Evolutionary conservation across 2,113 vertebrate species (phyloP), one percentile per base, ranked within the genome.

Genomic region (Menura novaehollandiae): DNA sequence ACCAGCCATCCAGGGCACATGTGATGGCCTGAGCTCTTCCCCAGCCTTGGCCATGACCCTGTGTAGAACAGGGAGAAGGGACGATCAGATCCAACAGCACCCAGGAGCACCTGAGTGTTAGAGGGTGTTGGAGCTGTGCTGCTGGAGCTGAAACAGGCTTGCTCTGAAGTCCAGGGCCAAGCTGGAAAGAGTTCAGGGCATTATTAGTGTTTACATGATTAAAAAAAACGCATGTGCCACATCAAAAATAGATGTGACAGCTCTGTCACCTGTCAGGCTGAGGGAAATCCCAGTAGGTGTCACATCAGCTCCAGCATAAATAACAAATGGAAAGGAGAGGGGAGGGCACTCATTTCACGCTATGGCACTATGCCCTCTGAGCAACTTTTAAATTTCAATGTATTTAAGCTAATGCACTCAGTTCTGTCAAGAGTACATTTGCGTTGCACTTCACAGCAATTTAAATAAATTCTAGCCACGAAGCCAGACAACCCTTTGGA

Each of bases 61-160:
- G 0, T 7, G 7, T 23, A 2, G 8, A 13, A 2, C 1, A 0
- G 2, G 6, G 15, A 9, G n/a, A n/a, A 32, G 12, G 11, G 33
- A 8, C 33, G 44, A 0, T 8, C 0, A 0, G 41, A 2, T 68
- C 59, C 5, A 1, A 1, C 4, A 16, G 69, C 2, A 2, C 49
- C 58, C 82, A 47, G 46, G 9, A 74, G 22, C 53, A 39, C 41
- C 62, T 28, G 2, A 0, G 66, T 11, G 52, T 41, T 86, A 4
- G 20, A 51, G 47, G 6, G 5, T 6, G 2, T 10, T 47, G 47
- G 46, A 71, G 41, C 58, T 74, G 41, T 24, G 15, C 37, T 84
- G 63, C 58, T 91, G 37, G 41, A 56, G 49, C 83, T 55, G 35
- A 23, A 71, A 59, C 11, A 1, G 0, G 32, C 68, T 78, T 53